phyloP scores from a whole-genome alignment of 1,140 invertebrate species.

The Drosophila ohnishii region DNA sequence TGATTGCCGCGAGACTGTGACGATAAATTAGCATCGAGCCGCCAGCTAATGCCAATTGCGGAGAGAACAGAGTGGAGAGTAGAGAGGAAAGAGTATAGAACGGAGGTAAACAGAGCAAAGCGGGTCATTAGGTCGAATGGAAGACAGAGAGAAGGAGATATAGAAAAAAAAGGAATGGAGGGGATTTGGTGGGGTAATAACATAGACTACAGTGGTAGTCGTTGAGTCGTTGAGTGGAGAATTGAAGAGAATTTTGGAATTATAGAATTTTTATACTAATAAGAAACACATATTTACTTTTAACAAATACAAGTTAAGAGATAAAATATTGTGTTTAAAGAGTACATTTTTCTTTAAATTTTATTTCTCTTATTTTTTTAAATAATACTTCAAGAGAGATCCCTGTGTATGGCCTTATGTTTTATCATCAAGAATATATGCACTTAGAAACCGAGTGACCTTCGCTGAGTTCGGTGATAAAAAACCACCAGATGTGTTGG shows the following conservation, averaged over 20 bases:
- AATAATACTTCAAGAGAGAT: not conserved
- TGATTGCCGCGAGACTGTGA: slow-evolving; percentile 63
- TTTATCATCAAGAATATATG: slow-evolving; percentile 16
- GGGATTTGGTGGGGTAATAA: too few relatives aligned
- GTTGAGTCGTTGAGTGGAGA: not conserved
- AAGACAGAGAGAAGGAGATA: not conserved
- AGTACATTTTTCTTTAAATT: rapidly evolving
- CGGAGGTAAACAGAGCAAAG: slow-evolving; percentile 49
- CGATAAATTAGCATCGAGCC: slow-evolving; percentile 77
- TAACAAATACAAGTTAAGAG: not conserved
- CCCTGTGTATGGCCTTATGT: slow-evolving; percentile 1
- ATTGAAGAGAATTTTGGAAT: not conserved
- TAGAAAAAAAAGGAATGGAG: slow-evolving; percentile 8
- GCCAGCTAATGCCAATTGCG: slow-evolving; percentile 16
- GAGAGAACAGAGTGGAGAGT: not conserved
- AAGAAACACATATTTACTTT: not conserved
- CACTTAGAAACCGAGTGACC: slow-evolving; percentile 28
- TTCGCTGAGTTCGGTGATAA: slow-evolving; percentile 10
- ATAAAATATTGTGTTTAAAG: not conserved
- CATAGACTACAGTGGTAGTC: slow-evolving; percentile 5
- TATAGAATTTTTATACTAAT: rapidly evolving
- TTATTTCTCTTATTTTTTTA: not conserved
- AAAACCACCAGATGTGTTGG: slow-evolving; percentile 6
- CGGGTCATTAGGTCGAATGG: slow-evolving; percentile 67
- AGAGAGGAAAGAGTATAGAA: not conserved